These are phyloP conservation scores for Phaethornis superciliosus DNA, from an alignment of 2,113 vertebrate species.

Conservation along the genomic window DNA sequence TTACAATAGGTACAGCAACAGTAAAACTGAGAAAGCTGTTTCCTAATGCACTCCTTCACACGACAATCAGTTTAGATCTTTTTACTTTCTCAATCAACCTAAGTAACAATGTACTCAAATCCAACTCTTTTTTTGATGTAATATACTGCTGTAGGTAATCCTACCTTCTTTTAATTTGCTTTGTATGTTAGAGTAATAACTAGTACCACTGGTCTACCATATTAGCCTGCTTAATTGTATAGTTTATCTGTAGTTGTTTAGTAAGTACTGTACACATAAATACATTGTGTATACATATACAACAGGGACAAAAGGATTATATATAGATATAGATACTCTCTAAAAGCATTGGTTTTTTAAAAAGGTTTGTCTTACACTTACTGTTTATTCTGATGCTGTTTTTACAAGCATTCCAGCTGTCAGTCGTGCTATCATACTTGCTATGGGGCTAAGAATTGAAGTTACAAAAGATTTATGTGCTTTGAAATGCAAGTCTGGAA, in stretches of 20 bases:
- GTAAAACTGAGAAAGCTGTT: constrained; percentile 39
- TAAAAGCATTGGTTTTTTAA: background rate
- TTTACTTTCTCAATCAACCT: constrained; percentile 5
- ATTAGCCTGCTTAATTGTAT: background rate
- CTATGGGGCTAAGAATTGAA: background rate
- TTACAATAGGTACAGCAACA: constrained; percentile 61
- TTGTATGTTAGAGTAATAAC: background rate
- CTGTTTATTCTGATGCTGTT: constrained; percentile 1
- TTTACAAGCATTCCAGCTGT: constrained; percentile 41
- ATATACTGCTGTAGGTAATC: background rate
- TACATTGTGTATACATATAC: background rate
- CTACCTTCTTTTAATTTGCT: background rate
- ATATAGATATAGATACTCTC: background rate
- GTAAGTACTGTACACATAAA: background rate
- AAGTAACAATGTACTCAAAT: background rate
- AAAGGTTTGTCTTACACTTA: background rate
- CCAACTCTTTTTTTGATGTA: background rate
- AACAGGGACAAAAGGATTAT: background rate
- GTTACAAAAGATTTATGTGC: constrained; percentile 19
- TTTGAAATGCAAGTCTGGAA: constrained; percentile 18
- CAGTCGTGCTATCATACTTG: background rate
- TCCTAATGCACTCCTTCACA: constrained; percentile 53
- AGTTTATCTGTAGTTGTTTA: background rate
- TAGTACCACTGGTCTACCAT: background rate
- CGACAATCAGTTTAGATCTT: constrained; percentile 51